phyloP scores from a whole-genome alignment of 2,888 invertebrate species.

The Vannuccia rotundouncinata region DNA sequence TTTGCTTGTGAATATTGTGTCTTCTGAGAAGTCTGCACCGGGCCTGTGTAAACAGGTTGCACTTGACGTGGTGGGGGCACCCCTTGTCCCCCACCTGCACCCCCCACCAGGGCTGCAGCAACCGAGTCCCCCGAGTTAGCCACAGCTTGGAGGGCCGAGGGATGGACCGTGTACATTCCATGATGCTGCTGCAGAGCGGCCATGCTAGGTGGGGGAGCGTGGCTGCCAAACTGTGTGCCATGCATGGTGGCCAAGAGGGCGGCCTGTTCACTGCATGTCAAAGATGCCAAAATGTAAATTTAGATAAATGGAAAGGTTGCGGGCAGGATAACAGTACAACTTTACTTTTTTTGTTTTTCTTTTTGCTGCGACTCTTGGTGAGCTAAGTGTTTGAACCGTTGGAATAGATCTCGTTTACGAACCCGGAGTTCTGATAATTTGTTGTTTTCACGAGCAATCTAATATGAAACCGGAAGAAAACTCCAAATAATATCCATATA shows the following conservation, averaged over 20 bases:
- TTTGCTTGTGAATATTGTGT: not conserved
- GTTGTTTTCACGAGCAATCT: not conserved
- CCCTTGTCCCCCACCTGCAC: not conserved
- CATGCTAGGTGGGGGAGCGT: not conserved
- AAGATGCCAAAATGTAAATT: not conserved
- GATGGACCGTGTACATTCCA: not conserved
- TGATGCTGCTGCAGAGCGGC: not conserved
- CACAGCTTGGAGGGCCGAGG: not conserved
- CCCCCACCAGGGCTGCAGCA: not conserved
- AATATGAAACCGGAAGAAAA: not conserved
- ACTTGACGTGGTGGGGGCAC: not conserved
- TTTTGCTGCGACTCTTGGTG: constrained; percentile 31
- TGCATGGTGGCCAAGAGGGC: not conserved
- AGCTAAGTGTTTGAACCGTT: constrained; percentile 33
- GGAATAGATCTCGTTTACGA: constrained; percentile 30
- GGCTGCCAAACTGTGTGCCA: not conserved
- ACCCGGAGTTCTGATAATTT: not conserved
- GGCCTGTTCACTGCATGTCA: not conserved
- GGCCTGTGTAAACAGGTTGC: not conserved
- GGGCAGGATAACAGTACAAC: not conserved
- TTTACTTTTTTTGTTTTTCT: constrained; percentile 31
- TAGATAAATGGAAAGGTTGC: not conserved
- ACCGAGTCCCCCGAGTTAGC: not conserved
- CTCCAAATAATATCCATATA: too few relatives aligned
- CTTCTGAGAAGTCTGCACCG: not conserved